Percentiles rank a stretch among this genome's conserved stretches.
Evolutionary conservation across 2,113 vertebrate genomes (phyloP).

Genomic region (Nanorana parkeri): DNA sequence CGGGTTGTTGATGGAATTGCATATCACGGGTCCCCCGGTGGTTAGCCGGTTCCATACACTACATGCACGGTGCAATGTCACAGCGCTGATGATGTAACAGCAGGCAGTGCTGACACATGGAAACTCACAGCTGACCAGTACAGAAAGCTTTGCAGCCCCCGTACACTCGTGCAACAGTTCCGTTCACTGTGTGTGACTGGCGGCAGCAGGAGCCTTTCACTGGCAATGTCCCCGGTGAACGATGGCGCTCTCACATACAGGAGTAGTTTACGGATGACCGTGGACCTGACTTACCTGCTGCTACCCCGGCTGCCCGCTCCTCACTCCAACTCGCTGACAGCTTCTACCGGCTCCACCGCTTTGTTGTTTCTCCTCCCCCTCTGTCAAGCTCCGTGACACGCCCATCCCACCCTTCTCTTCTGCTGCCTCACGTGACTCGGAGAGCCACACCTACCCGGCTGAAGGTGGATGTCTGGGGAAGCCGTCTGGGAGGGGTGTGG

Average conservation of each 20-base stretch:
- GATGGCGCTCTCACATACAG: no score
- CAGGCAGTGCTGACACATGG: neutral
- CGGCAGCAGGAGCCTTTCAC: no score
- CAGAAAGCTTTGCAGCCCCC: neutral
- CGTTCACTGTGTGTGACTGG: neutral
- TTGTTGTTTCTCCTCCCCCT: slow-evolving; percentile 45
- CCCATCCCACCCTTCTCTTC: slow-evolving; percentile 14
- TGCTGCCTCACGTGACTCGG: neutral
- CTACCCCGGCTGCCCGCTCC: neutral
- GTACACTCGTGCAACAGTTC: neutral
- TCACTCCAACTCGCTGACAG: slow-evolving; percentile 35
- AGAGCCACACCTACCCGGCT: neutral
- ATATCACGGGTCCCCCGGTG: no score
- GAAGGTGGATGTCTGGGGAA: slow-evolving; percentile 13
- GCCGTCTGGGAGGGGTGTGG: slow-evolving; percentile 31
- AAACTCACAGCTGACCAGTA: neutral
- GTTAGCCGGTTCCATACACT: no score
- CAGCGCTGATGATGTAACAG: neutral
- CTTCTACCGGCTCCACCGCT: slow-evolving; percentile 43
- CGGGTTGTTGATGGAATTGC: no score
- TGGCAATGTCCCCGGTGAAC: neutral
- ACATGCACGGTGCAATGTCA: neutral
- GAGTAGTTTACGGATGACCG: neutral
- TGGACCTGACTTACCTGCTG: slow-evolving; percentile 47
- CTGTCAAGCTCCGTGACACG: slow-evolving; percentile 8